Percentiles rank a stretch among this genome's conserved stretches.
Evolutionary conservation across 2,888 invertebrate species (phyloP).

Genomic region (Euplagia quadripunctaria): DNA sequence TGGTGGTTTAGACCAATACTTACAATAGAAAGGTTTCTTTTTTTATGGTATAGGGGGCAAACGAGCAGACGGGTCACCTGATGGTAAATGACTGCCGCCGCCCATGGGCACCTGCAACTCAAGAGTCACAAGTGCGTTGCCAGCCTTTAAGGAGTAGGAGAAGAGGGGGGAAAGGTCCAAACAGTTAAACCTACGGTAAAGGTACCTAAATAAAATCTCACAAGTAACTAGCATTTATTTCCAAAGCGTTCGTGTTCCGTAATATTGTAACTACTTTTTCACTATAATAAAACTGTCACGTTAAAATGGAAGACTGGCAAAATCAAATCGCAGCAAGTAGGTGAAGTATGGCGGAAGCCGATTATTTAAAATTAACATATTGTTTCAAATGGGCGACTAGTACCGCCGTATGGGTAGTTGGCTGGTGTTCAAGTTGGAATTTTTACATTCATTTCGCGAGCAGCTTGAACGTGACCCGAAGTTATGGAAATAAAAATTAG

Average conservation of each 20-base stretch:
- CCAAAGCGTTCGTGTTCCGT: conserved; percentile 27
- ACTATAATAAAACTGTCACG: conserved; percentile 39
- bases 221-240: no score
- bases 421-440: conserved; percentile 12
- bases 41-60: no score
- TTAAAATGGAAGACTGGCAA: conserved; percentile 27
- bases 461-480: conserved; percentile 6
- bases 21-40: no score
- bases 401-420: conserved; percentile 5
- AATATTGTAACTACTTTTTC: conserved; percentile 11
- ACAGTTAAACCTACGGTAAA: background rate
- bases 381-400: conserved; percentile 23
- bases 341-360: conserved; percentile 43
- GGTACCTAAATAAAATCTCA: background rate
- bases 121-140: no score
- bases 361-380: conserved; percentile 41
- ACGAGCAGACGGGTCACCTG: no score
- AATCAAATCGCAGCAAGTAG: conserved; percentile 40
- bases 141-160: no score
- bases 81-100: no score
- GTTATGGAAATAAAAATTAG: background rate
- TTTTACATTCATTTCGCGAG: background rate
- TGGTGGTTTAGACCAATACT: background rate
- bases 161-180: no score
- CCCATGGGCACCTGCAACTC: no score